These are phyloP conservation scores for Tryphoninae sp. DNA, from an alignment of 2,888 invertebrate species.

Conservation along the genomic window DNA sequence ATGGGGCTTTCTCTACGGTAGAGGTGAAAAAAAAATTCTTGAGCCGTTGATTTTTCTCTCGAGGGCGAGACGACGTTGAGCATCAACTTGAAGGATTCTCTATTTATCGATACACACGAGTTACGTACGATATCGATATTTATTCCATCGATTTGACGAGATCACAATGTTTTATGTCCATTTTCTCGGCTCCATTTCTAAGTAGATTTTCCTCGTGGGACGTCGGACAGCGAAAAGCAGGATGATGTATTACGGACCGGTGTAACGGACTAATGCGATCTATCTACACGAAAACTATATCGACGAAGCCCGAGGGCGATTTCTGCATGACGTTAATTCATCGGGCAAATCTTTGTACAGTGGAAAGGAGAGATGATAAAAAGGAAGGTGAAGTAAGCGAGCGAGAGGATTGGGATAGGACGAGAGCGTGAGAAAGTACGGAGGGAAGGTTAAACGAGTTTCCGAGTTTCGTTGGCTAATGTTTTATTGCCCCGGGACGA, in stretches of 20 bases:
- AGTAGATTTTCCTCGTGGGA: not conserved
- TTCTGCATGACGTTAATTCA: conserved; percentile 55
- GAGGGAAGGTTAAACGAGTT: conserved; percentile 60
- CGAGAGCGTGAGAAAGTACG: conserved; percentile 14
- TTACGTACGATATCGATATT: too few relatives aligned
- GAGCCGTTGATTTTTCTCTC: not conserved
- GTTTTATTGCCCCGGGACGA: conserved; percentile 60
- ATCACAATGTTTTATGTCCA: not conserved
- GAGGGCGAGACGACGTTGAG: too few relatives aligned
- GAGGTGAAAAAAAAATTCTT: not conserved
- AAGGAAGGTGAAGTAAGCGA: not conserved
- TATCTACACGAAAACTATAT: conserved; percentile 27
- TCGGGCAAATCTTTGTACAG: conserved; percentile 55
- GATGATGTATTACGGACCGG: conserved; percentile 10
- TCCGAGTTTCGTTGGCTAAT: conserved; percentile 64
- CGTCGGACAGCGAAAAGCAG: not conserved
- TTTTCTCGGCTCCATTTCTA: not conserved
- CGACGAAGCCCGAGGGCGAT: conserved; percentile 33
- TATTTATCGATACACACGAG: too few relatives aligned
- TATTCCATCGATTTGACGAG: not conserved
- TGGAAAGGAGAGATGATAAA: not conserved
- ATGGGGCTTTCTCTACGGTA: not conserved
- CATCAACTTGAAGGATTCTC: too few relatives aligned
- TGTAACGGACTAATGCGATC: conserved; percentile 9
- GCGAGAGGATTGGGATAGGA: not conserved